These are phyloP conservation scores for Accipiter cooperii DNA, from an alignment of 2,113 vertebrate species.

Conservation along the genomic window DNA sequence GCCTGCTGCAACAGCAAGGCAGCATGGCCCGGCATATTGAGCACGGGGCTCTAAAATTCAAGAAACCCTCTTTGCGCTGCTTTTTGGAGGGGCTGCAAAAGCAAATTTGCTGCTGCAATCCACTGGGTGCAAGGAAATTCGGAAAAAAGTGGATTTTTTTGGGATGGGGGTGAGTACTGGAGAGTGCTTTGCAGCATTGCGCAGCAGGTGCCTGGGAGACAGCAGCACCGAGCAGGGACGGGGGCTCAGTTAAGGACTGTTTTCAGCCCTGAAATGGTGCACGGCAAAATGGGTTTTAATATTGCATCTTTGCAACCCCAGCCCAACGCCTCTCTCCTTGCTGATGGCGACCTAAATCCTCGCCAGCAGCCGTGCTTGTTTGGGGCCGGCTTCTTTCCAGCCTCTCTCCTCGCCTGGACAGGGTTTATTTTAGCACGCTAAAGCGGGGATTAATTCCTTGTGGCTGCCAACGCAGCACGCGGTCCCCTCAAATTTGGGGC, in stretches of 20 bases:
- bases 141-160: too few species aligned
- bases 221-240: rapidly evolving
- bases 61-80: neutral
- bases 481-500: neutral
- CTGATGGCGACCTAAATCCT: neutral
- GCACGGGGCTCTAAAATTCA: neutral
- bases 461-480: neutral
- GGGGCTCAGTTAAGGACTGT: neutral
- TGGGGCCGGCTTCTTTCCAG: neutral
- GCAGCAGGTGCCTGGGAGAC: rapidly evolving
- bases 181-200: rapidly evolving
- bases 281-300: neutral
- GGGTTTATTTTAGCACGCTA: neutral
- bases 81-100: neutral
- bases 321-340: neutral
- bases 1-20: neutral
- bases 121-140: neutral
- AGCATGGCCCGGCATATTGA: neutral
- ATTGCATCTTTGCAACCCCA: neutral
- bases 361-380: rapidly evolving
- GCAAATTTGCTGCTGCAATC: neutral
- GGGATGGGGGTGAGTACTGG: too few species aligned
- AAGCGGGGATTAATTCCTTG: neutral
- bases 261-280: neutral
- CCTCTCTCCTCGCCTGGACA: neutral